phyloP scores from a whole-genome alignment of 2,113 vertebrate species.

The Caracal caracal region DNA sequence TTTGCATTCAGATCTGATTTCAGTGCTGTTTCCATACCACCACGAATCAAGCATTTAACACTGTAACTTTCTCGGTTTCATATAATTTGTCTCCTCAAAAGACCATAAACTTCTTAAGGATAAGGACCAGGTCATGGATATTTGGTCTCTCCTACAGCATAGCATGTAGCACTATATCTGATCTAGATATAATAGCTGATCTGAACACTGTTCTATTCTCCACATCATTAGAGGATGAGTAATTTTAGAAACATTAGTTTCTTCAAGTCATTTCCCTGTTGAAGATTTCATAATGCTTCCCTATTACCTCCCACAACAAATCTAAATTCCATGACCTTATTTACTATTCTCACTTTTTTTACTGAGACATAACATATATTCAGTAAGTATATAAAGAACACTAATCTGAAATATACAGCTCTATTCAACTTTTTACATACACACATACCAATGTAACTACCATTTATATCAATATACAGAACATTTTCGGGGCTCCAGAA shows the following conservation, averaged over 20 bases:
- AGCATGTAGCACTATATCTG: background rate
- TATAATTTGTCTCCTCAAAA: background rate
- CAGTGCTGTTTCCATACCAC: background rate
- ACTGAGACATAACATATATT: background rate
- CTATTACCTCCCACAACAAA: background rate
- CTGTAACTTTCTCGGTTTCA: constrained; percentile 6
- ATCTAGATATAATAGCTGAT: background rate
- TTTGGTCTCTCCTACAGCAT: background rate
- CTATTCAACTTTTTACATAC: background rate
- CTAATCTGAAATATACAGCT: background rate
- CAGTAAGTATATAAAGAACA: background rate
- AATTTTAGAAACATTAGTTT: constrained; percentile 14
- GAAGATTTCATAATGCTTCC: background rate
- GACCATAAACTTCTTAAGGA: background rate
- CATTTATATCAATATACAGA: background rate
- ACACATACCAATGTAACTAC: background rate
- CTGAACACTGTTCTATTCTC: background rate
- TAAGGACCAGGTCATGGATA: background rate
- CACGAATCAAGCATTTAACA: background rate
- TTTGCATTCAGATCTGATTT: constrained; percentile 4
- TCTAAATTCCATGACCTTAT: background rate
- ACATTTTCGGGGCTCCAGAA: background rate
- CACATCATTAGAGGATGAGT: background rate
- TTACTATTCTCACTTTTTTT: constrained; percentile 12
- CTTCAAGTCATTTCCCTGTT: background rate